Evolutionary conservation across 2,113 vertebrate species (phyloP).

Genomic region (Elgaria multicarinata): DNA sequence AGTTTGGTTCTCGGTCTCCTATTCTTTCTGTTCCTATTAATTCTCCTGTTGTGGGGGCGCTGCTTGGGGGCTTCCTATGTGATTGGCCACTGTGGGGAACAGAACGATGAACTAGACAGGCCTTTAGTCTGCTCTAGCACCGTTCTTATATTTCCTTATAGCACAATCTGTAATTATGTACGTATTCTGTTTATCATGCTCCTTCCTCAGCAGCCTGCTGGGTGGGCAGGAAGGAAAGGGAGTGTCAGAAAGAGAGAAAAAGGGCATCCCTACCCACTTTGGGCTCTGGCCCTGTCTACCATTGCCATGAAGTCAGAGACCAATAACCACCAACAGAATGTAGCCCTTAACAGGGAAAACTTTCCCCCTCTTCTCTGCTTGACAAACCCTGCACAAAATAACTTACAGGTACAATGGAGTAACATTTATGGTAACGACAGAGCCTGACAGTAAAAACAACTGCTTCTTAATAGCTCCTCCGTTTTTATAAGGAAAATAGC

Average conservation of each 20-base stretch:
- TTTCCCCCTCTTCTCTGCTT: too few relatives aligned
- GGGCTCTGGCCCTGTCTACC: too few relatives aligned
- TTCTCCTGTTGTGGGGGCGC: neutral
- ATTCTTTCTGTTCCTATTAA: neutral
- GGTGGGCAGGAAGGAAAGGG: too few relatives aligned
- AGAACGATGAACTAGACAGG: neutral
- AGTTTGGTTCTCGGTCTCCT: neutral
- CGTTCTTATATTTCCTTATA: neutral
- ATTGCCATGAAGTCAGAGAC: too few relatives aligned
- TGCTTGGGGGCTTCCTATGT: neutral
- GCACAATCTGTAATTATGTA: neutral
- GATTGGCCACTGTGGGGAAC: neutral
- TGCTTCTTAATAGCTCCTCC: neutral
- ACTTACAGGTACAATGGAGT: neutral
- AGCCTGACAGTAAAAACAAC: neutral
- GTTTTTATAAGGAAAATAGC: neutral
- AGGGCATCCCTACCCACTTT: too few relatives aligned
- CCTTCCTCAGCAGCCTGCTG: too few relatives aligned
- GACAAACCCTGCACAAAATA: too few relatives aligned
- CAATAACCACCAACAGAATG: too few relatives aligned
- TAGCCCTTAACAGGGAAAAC: too few relatives aligned
- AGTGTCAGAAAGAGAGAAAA: too few relatives aligned
- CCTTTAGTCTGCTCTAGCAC: neutral
- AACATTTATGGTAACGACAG: neutral
- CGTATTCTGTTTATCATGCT: too few relatives aligned